Base-by-base conservation (phyloP, 1,140 invertebrate species). In the Tetraneura akinire region DNA sequence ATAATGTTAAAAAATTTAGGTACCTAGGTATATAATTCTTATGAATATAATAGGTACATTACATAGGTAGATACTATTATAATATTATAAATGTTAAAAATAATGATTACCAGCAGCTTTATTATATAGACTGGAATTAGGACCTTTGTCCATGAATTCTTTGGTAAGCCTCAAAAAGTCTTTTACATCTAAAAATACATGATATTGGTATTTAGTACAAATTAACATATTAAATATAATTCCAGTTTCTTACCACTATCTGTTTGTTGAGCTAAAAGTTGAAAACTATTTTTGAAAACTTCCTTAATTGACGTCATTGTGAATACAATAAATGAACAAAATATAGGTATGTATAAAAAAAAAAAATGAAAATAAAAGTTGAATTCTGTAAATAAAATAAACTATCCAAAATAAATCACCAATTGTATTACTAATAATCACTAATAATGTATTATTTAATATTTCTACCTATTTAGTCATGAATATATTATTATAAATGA, bases 101-200 rank as follows among this genome's bases (percentile, higher is more conserved):
- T 26, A 60, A 64, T 47, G 23, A 26, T 14, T 78, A 78, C 74
- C 74, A 42, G 74, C 37, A 29, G 74, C 74, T 78, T 78, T 78
- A 0, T 78, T 13, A 60, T 78, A 78, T 6, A 78, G n/a, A 45
- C 1, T 60, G 4, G 37, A 11, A 78, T 78, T 78, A 11, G 74
- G 74, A 26, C 74, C 74, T 23, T 78, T 78, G 16, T 78, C 55
- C 74, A 78, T 78, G 18, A 78, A 78, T 23, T 78, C 74, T 62
- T 78, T 78, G 55, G 74, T 45, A 5, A 78, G 74, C 21, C 55
- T 78, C 14, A 78, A 78, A 29, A 78, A 78, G n/a, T 78, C 74
- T 5, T 78, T 62, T 18, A 60, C 57, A 78, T 62, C 74, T 78
- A 13, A 47, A 78, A 11, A 78, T 9, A 74, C 21, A 42, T 14